Conservation (phyloP, 2,113 vertebrate species). For the Hassar affinis region DNA sequence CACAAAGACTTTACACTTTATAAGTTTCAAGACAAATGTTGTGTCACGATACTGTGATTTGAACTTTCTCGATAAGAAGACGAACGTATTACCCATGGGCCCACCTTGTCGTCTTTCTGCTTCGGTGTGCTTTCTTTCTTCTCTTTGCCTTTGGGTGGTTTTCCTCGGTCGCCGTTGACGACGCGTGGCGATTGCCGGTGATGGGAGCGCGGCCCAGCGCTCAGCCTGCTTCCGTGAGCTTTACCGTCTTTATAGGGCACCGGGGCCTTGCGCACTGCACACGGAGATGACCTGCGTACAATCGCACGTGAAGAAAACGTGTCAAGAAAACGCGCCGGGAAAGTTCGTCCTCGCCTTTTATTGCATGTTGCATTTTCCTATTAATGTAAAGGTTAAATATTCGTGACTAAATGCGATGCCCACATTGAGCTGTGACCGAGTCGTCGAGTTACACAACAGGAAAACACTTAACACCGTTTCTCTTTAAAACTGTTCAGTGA, state of each 20-base stretch:
- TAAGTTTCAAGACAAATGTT: too few species aligned
- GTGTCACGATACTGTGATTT: too few species aligned
- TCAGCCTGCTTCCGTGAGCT: constrained; percentile 78
- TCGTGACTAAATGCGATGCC: too few species aligned
- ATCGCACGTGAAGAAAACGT: not conserved
- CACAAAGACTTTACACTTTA: too few species aligned
- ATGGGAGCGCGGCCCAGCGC: constrained; percentile 72
- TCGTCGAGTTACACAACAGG: too few species aligned
- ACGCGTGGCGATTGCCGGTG: constrained; percentile 79
- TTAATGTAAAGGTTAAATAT: not conserved
- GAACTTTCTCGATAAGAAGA: too few species aligned
- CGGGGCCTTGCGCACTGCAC: constrained; percentile 79
- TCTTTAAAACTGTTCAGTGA: not conserved
- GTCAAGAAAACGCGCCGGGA: not conserved
- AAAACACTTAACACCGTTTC: too few species aligned
- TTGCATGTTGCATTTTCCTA: not conserved
- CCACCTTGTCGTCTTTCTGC: constrained; percentile 91
- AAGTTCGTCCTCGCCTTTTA: not conserved
- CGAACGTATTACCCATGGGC: too few species aligned
- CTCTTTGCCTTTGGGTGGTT: constrained; percentile 79
- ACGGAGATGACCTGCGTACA: constrained; percentile 78
- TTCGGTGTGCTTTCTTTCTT: constrained; percentile 83
- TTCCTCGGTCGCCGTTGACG: constrained; percentile 78
- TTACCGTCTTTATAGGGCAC: constrained; percentile 80
- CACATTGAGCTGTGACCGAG: not conserved